Percentiles rank a stretch among this genome's conserved stretches.
These are phyloP conservation scores for Hycleus cichorii DNA, from an alignment of 1,140 invertebrate species.

Conservation along the genomic window DNA sequence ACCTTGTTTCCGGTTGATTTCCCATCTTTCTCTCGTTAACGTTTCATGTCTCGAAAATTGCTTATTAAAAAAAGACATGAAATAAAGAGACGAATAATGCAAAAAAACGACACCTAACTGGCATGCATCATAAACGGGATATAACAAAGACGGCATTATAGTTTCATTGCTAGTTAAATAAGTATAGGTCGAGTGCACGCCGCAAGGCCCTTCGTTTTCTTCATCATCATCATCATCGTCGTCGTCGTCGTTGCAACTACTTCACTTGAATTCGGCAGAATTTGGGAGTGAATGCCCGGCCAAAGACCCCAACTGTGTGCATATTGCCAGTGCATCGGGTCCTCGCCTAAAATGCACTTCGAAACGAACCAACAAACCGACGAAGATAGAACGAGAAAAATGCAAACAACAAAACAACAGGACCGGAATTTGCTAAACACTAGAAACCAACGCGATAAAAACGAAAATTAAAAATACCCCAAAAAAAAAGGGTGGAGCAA, in stretches of 20 bases:
- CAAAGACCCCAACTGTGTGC: conserved; percentile 23
- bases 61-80: no score
- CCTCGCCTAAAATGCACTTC: conserved; percentile 4
- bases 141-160: no score
- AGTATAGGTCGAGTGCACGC: background rate
- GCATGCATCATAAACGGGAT: no score
- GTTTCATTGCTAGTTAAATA: background rate
- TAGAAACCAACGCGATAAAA: no score
- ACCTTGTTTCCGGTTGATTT: conserved; percentile 28
- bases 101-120: no score
- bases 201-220: background rate
- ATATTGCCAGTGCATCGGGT: background rate
- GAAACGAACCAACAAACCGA: background rate
- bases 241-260: background rate
- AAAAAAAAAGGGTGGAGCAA: no score
- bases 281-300: conserved; percentile 33
- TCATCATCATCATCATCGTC: background rate
- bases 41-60: background rate
- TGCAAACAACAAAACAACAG: no score
- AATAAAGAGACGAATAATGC: no score
- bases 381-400: no score
- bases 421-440: no score
- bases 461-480: no score
- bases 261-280: conserved; percentile 8
- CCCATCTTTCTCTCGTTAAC: conserved; percentile 10